Conservation (phyloP, 2,113 vertebrate species). For the Syrmaticus mikado region DNA sequence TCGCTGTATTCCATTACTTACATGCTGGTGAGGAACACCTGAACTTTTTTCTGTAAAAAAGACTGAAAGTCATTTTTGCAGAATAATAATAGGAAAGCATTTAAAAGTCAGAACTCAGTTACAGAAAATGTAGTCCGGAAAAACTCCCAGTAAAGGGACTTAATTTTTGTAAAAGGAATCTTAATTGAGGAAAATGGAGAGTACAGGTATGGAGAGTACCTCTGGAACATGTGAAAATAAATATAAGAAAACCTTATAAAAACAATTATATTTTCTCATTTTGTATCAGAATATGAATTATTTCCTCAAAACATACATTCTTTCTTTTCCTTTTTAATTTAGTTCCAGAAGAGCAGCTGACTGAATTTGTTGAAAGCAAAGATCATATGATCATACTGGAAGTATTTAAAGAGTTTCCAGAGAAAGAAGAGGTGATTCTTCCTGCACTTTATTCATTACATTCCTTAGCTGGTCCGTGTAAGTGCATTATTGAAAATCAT, state of each 20-base stretch:
- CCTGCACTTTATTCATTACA: constrained; percentile 86
- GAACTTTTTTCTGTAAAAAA: neutral
- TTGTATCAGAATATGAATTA: neutral
- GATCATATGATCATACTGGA: constrained; percentile 87
- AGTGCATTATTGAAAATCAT: constrained; percentile 61
- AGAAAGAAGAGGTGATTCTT: constrained; percentile 83
- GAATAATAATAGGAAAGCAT: neutral
- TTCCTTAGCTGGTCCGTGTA: constrained; percentile 87
- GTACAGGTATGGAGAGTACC: neutral
- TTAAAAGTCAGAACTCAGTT: neutral
- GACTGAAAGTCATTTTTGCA: neutral
- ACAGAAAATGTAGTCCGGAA: neutral
- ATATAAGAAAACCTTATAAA: neutral
- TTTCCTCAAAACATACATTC: neutral
- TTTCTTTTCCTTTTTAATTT: constrained; percentile 41
- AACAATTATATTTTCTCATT: neutral
- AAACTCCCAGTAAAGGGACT: neutral
- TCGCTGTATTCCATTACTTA: neutral
- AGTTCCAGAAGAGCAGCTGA: constrained; percentile 90
- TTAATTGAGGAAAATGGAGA: neutral
- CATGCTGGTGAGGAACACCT: neutral
- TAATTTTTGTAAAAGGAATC: neutral
- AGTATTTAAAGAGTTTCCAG: constrained; percentile 81
- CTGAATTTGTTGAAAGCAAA: constrained; percentile 93
- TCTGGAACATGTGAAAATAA: neutral